phyloP scores from a whole-genome alignment of 2,113 vertebrate species.

The Lepisosteus osseus region DNA sequence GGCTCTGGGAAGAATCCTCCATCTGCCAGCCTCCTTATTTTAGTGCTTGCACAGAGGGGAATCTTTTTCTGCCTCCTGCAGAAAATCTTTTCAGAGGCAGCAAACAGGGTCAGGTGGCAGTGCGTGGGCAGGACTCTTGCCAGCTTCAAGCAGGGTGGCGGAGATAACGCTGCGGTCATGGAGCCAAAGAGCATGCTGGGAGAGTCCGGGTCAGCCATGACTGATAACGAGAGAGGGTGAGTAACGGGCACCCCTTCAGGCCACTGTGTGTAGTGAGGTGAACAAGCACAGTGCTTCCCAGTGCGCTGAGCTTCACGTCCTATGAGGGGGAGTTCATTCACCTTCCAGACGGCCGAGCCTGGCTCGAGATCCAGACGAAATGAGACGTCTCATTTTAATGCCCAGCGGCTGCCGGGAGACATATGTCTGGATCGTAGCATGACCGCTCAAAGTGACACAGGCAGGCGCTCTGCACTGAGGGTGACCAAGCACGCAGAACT shows the following conservation, averaged over 20 bases:
- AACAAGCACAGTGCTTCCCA: too few species aligned
- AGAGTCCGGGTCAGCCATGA: conserved; percentile 15
- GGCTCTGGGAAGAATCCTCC: conserved; percentile 17
- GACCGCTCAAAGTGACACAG: background rate
- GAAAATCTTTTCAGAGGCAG: conserved; percentile 35
- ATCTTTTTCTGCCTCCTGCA: too few species aligned
- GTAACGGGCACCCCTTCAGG: too few species aligned
- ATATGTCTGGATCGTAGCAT: background rate
- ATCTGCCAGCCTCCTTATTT: conserved; percentile 41
- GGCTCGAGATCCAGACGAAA: conserved; percentile 10
- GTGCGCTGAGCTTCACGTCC: too few species aligned
- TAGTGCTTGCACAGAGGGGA: too few species aligned
- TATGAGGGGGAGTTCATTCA: too few species aligned
- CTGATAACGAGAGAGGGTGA: conserved; percentile 18
- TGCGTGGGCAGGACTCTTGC: conserved; percentile 17
- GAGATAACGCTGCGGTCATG: conserved; percentile 27
- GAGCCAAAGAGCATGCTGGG: conserved; percentile 13
- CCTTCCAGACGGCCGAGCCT: too few species aligned
- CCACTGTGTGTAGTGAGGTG: too few species aligned
- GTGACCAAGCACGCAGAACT: background rate
- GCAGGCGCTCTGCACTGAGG: background rate
- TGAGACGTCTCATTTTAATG: conserved; percentile 2
- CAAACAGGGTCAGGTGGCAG: background rate
- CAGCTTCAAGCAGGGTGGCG: conserved; percentile 24
- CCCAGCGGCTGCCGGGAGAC: too few species aligned